These are phyloP conservation scores for Camelus bactrianus DNA, from an alignment of 2,113 vertebrate genomes.

Conservation along the genomic window DNA sequence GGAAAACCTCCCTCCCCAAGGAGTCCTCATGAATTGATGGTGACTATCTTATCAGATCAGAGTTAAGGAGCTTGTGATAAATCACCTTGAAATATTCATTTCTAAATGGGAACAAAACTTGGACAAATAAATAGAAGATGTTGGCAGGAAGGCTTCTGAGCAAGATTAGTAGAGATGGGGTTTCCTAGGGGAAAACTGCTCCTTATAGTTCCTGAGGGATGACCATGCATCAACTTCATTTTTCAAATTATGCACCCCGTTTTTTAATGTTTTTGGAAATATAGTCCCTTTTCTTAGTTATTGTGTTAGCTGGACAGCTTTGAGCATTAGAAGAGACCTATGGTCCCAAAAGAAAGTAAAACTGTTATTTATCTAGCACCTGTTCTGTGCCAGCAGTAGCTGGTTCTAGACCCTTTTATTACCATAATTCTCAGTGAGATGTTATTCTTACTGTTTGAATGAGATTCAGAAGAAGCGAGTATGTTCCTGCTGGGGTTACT, in stretches of 20 bases:
- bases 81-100: slow-evolving; percentile 75
- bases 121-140: slow-evolving; percentile 59
- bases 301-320: background rate
- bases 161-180: slow-evolving; percentile 64
- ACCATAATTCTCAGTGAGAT: background rate
- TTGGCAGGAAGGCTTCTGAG: slow-evolving; percentile 63
- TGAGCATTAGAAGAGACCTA: background rate
- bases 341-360: background rate
- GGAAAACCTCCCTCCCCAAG: background rate
- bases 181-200: slow-evolving; percentile 58
- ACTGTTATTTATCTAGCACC: background rate
- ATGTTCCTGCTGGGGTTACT: background rate
- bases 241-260: background rate
- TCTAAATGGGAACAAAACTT: slow-evolving; percentile 68
- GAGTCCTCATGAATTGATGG: slow-evolving; percentile 66
- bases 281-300: background rate
- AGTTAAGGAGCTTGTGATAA: slow-evolving; percentile 68
- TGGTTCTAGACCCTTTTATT: background rate
- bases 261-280: background rate
- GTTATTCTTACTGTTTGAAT: background rate
- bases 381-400: background rate
- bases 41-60: slow-evolving; percentile 60
- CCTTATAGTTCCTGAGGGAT: slow-evolving; percentile 26
- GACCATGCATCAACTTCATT: background rate
- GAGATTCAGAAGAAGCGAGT: background rate